These are phyloP conservation scores for Balearica regulorum DNA, from an alignment of 2,797 vertebrate genomes.

Conservation along the genomic window DNA sequence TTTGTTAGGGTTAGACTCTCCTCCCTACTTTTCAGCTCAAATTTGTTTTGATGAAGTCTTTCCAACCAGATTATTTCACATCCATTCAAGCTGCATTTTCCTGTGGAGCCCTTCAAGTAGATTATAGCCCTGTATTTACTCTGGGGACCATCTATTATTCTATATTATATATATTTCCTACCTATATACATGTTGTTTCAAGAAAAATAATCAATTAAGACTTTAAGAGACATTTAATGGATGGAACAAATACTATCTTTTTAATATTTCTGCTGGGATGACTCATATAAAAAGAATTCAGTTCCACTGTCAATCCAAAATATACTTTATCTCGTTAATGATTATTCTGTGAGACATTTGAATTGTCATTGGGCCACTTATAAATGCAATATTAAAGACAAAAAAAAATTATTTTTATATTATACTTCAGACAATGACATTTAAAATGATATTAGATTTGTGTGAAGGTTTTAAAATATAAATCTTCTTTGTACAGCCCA, in stretches of 20 bases:
- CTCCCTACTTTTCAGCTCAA: background rate
- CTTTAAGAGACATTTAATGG: constrained; percentile 60
- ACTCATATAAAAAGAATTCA: constrained; percentile 73
- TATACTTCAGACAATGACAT: constrained; percentile 61
- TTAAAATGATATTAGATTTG: constrained; percentile 52
- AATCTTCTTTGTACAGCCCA: constrained; percentile 66
- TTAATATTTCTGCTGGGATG: constrained; percentile 62
- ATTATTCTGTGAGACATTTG: constrained; percentile 51
- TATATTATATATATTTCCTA: constrained; percentile 46
- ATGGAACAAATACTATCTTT: constrained; percentile 54
- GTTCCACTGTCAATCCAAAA: constrained; percentile 71
- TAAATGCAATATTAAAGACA: constrained; percentile 60
- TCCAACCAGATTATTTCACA: background rate
- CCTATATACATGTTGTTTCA: constrained; percentile 68
- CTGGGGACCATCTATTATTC: constrained; percentile 36
- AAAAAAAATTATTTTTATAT: constrained; percentile 56
- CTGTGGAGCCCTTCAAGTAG: background rate
- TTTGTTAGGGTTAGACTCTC: background rate
- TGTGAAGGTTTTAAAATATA: constrained; percentile 58
- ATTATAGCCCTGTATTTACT: constrained; percentile 50
- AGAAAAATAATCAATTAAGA: constrained; percentile 73
- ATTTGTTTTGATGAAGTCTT: background rate
- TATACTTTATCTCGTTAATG: constrained; percentile 59
- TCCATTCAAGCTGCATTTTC: background rate
- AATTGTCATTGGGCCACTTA: constrained; percentile 61